Base-by-base conservation (phyloP, 2,797 vertebrate species). In the Molossus alvarezi region DNA sequence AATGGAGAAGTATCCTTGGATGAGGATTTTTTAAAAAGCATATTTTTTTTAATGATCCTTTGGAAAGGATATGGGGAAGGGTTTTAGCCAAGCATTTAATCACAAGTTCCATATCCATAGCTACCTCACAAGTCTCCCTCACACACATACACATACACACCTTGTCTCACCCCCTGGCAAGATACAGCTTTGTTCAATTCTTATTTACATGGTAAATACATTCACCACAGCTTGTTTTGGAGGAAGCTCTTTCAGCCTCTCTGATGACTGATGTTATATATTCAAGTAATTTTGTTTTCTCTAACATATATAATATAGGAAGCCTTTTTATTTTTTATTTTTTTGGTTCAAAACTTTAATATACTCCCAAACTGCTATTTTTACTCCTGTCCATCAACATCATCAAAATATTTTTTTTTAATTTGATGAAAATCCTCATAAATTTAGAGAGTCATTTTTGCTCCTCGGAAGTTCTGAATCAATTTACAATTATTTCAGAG, bases 211-310 rank as follows among this genome's bases (percentile, higher is more conserved):
- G 9, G 4, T 37, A 33, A 93, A 57, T 55, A 2, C 53, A 73
- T 17, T 80, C 25, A 64, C 9, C 6, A 41, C 6, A 79, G 25
- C 5, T 95, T 88, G 4, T 41, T 62, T 75, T 58, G 29, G 13
- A 83, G 9, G n/a, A 51, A 45, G 25, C 21, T 41, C 17, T 67
- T 77, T 62, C 3, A 87, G 65, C 21, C 13, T 87, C 92, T 81
- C 73, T 94, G 12, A 55, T 67, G n/a, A 5, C 60, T 80, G 10
- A 71, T 87, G 15, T 29, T n/a, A 72, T 53, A 58, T 1, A 5
- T 91, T 80, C 17, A 83, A 80, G 93, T 84, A 53, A 48, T 88
- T 96, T 88, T 81, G 8, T 75, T 91, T 55, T 29, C 21, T n/a
- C 15, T 86, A 10, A 29, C 60, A 79, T 53, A 23, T 53, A 57